Evolutionary conservation across 2,888 invertebrate species (phyloP), one percentile per base, ranked within the genome.

Genomic region (Apodemia zela): DNA sequence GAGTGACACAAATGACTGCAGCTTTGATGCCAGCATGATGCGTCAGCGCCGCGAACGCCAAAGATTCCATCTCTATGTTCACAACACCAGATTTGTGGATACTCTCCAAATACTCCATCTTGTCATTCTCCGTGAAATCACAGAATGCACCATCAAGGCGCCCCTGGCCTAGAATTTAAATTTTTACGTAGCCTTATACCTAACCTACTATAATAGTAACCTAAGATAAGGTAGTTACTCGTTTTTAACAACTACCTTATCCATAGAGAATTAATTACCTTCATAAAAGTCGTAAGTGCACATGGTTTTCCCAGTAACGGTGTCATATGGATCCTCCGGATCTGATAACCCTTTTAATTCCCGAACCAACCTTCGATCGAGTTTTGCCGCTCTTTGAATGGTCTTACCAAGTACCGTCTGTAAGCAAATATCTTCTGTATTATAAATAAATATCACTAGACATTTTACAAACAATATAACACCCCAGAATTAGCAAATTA

Each of bases 221-320:
- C 4, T 4, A n/a, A n/a, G n/a, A n/a, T n/a, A n/a, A n/a, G n/a
- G n/a, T 25, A 25, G 25, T 25, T 25, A 25, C 25, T 25, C 25
- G 4, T 2, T 25, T 25, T 25, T 25, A 25, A 25, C 4, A 25
- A 4, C 3, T 25, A 25, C 2, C 25, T 25, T 25, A 25, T 25
- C 25, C 25, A 25, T 25, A 25, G 25, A 25, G 25, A 25, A 25
- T 42, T 0, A 13, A 15, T 42, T 65, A 95, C 97, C 98, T 94
- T 99, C 99, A 84, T 99, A 99, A 83, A 99, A 99, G 84, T 99
- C 99, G 78, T 97, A 96, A 11, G 99, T 97, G 88, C 99, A 98
- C 94, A 99, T 95, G 0, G 99, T 99, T 80, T 96, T 97, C 59
- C 99, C 99, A 61, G 94, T 93, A 49, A 97, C 94, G 0, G 97